Base-by-base conservation (phyloP, 2,888 invertebrate species). In the Cenopis cana region DNA sequence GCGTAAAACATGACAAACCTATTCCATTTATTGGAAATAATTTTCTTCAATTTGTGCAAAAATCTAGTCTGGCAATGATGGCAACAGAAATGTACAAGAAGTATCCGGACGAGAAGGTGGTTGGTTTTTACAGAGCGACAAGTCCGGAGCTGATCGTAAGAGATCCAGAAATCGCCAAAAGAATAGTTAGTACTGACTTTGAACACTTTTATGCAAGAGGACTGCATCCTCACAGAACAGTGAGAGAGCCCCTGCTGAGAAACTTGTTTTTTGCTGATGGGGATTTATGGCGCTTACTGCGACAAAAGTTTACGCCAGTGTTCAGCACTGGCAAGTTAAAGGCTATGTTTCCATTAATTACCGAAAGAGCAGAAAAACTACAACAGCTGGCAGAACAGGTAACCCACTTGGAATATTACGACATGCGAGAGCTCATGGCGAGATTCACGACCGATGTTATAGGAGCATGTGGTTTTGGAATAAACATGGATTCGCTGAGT, bases 371-470 rank as follows among this genome's bases (percentile, higher is more conserved):
- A 5, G 87, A 89, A 74, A 89, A 87, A 74, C 74, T 93, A 12
- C 88, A 90, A 80, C 14, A 82, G 1, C 81, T 89, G 49, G 83
- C 88, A 4, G 88, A 88, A 69, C 82, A 86, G 12, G 80, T 89
- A 0, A 76, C 81, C 8, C 73, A 83, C 8, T 80, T 76, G 60
- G 87, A 89, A 52, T 83, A 77, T 74, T 90, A 88, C 61, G 91
- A 91, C 72, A 84, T 86, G 3, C 82, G 88, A 54, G 92, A 92
- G 73, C 83, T 91, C 0, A 91, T 92, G 90, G 91, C 91, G 2
- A 83, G 92, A 57, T 93, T 90, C 52, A 91, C 91, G 0, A 91
- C 90, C 5, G 92, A 92, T 74, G 90, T 91, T 72, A 91, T 92
- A 11, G 92, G 92, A 6, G 89, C 83, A 0, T 91, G 91, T 75